These are phyloP conservation scores for Dinoponera quadriceps DNA, from an alignment of 1,140 invertebrate species.

Conservation along the genomic window DNA sequence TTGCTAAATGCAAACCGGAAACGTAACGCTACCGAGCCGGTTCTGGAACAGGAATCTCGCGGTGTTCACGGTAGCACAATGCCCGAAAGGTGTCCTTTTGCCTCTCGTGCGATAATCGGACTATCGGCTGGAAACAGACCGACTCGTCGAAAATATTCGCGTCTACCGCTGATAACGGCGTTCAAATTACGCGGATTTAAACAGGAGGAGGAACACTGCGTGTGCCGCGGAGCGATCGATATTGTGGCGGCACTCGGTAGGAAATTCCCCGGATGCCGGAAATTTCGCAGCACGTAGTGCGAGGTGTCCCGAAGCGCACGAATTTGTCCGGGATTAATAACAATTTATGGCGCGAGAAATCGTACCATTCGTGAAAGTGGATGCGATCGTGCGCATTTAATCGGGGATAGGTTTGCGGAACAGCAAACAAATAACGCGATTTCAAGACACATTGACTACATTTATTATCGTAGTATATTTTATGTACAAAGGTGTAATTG, in stretches of 20 bases:
- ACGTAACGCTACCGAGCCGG: conserved; percentile 40
- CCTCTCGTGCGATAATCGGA: conserved; percentile 18
- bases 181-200: not conserved
- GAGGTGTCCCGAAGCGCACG: no score
- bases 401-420: not conserved
- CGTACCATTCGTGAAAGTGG: not conserved
- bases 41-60: conserved; percentile 43
- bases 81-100: conserved; percentile 46
- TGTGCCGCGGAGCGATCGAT: not conserved
- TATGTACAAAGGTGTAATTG: conserved; percentile 56
- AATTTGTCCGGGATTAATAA: no score
- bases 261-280: no score
- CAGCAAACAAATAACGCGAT: not conserved
- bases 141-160: conserved; percentile 5
- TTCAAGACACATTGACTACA: conserved; percentile 58
- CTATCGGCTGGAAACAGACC: not conserved
- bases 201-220: not conserved
- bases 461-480: conserved; percentile 54
- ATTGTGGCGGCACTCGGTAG: not conserved
- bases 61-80: conserved; percentile 51
- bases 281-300: no score
- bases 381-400: not conserved
- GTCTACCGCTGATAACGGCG: not conserved
- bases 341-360: no score
- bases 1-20: conserved; percentile 56